Evolutionary conservation across 2,113 vertebrate genomes (phyloP), one percentile per base, ranked within the genome.

Genomic region (Vulpes vulpes): DNA sequence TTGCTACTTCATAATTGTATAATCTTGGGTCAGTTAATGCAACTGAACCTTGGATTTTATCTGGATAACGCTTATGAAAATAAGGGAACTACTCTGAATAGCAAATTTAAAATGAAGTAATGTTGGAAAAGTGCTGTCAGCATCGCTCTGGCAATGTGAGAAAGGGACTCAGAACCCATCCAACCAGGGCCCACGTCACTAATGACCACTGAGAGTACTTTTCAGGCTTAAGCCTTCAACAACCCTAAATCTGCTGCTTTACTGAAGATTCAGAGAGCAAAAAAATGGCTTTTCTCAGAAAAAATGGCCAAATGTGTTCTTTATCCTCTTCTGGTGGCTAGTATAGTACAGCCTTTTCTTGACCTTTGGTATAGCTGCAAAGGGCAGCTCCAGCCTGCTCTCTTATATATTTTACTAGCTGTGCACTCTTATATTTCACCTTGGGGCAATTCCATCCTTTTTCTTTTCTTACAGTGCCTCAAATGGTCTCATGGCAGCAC

Each of bases 71-170:
- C 78, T 94, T 59, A 27, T 53, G n/a, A 10, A 64, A 55, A 85
- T 91, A 60, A 57, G 23, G 35, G 35, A 27, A 25, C 32, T 53
- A 15, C 43, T 91, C 55, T 85, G 65, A 35, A 27, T 1, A 91
- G 19, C 64, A 90, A 53, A 80, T 49, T 74, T 95, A 65, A 97
- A 93, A 81, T 73, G 25, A 65, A 91, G n/a, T 49, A 86, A 30
- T 55, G 32, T 8, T 57, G 1, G 16, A 27, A 76, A 85, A 53
- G 23, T 20, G 1, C 16, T 38, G 6, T 55, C 43, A n/a, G 64
- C n/a, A 9, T 3, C 35, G 19, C 51, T 94, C 80, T 91, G 10
- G 67, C 74, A 79, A 80, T 67, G 55, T 80, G 30, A 14, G 9
- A 59, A 74, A 65, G 30, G 12, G 62, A 20, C 73, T 83, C 22